A percentile compares a stretch with the other conserved stretches of the same genome.
phyloP scores from a whole-genome alignment of 2,797 vertebrate genomes.

The Sylvia borin region DNA sequence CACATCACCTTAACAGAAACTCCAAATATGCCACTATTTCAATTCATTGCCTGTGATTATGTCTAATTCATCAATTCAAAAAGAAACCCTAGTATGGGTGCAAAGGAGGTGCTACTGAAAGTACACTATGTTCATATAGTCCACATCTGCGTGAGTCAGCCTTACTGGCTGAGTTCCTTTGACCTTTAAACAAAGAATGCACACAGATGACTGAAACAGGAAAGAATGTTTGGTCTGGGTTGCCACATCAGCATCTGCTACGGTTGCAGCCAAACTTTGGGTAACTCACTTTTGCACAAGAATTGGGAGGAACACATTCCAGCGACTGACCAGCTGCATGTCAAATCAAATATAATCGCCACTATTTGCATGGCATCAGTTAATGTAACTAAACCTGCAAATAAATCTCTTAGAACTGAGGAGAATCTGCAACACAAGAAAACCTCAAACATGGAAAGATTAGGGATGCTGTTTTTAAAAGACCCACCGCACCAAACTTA shows the following conservation, averaged over 20 bases:
- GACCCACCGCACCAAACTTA: not conserved
- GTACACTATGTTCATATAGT: not conserved
- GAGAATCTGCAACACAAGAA: not conserved
- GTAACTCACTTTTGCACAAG: not conserved
- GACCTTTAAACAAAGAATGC: constrained; percentile 67
- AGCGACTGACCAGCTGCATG: not conserved
- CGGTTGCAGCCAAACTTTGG: not conserved
- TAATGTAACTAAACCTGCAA: not conserved
- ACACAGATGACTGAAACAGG: constrained; percentile 42
- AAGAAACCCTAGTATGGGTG: not conserved
- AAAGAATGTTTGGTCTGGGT: constrained; percentile 61
- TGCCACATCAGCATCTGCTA: constrained; percentile 70
- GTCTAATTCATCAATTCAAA: not conserved
- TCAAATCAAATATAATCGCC: not conserved
- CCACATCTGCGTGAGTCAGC: constrained; percentile 2
- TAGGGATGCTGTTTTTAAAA: not conserved
- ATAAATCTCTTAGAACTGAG: not conserved
- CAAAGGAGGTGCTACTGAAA: not conserved
- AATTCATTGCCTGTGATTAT: not conserved
- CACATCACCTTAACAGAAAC: not conserved
- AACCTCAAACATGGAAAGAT: not conserved
- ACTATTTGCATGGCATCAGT: not conserved
- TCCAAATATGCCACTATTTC: not conserved
- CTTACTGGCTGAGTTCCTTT: constrained; percentile 28
- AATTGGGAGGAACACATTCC: not conserved